Conservation (phyloP, 2,888 invertebrate species). For the Tipula helvola region DNA sequence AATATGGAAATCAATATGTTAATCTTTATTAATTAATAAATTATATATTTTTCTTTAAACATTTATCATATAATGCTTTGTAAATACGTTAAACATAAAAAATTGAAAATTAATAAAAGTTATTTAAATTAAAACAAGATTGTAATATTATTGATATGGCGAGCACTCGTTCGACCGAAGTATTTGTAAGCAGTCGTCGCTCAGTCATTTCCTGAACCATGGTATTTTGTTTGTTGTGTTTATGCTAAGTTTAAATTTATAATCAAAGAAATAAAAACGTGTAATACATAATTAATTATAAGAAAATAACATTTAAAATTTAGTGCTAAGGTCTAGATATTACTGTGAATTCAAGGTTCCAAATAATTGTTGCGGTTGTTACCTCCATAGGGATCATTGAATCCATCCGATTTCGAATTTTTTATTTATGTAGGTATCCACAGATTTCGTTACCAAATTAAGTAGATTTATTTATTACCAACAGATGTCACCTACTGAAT, state of each 20-base stretch:
- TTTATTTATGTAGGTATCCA: no score
- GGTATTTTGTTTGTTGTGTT: no score
- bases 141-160: neutral
- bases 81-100: neutral
- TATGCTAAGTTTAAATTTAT: no score
- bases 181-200: no score
- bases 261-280: no score
- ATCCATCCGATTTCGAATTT: conserved; percentile 86
- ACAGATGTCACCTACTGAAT: no score
- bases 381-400: conserved; percentile 21
- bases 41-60: neutral
- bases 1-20: neutral
- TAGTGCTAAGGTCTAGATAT: conserved; percentile 11
- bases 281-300: neutral
- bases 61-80: neutral
- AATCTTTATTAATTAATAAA: neutral
- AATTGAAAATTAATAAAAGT: neutral
- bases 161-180: no score
- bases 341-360: conserved; percentile 13
- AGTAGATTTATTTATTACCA: no score
- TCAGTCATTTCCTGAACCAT: no score
- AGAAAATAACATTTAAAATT: neutral
- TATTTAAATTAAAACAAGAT: neutral
- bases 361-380: neutral
- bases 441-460: no score